Conservation (phyloP, 37 sponge, comb jelly and placozoan genomes). For the Corticium candelabrum region DNA sequence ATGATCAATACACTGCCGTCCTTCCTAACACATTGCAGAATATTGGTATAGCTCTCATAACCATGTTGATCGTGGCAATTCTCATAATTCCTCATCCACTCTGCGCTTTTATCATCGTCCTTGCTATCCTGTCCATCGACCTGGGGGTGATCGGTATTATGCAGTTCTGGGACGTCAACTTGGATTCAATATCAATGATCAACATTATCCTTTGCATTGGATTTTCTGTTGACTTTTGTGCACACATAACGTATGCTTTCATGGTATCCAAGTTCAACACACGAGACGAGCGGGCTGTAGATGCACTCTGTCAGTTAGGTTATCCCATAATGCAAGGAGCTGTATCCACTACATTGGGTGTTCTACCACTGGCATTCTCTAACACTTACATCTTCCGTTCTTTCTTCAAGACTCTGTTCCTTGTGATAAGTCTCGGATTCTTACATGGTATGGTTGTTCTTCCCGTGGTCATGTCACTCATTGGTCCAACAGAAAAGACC, state of each 20-base stretch:
- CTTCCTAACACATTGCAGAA: not conserved
- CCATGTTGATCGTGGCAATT: not conserved
- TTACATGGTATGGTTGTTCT: conserved; percentile 6
- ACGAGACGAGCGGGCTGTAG: not conserved
- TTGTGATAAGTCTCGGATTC: not conserved
- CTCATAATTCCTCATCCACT: not conserved
- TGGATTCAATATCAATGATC: not conserved
- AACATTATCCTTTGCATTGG: not conserved
- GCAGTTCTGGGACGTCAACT: not conserved
- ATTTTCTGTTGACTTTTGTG: not conserved
- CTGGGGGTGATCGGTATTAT: not conserved
- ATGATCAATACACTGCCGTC: not conserved
- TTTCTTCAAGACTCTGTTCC: not conserved
- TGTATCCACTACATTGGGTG: not conserved
- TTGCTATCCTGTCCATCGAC: not conserved
- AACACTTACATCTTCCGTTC: not conserved
- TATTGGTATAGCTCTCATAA: not conserved
- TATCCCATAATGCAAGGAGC: not conserved
- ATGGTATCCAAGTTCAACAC: not conserved
- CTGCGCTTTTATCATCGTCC: not conserved
- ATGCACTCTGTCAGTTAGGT: not conserved
- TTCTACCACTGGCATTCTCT: not conserved
- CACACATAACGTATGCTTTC: not conserved
- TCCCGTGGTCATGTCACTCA: conserved; percentile 38
- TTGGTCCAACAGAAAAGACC: too few species aligned